Evolutionary conservation across 2,797 vertebrate genomes (phyloP).

Genomic region (Sebastes iracundus): DNA sequence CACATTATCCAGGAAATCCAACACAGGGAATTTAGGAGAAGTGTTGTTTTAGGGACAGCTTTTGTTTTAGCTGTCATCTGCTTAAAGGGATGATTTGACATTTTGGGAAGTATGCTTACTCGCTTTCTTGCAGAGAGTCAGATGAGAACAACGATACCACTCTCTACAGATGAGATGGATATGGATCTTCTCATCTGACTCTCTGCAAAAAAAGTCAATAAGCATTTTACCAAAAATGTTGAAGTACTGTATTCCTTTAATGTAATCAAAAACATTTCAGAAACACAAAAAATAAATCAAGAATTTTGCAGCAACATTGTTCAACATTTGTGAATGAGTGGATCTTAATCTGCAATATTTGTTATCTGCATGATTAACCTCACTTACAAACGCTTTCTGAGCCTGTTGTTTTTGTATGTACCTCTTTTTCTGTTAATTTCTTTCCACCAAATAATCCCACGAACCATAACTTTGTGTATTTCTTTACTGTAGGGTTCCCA

Average conservation of each 20-base stretch:
- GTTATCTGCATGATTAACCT: slow-evolving; percentile 14
- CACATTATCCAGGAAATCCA: neutral
- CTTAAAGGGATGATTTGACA: neutral
- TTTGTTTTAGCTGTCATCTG: neutral
- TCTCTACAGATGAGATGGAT: neutral
- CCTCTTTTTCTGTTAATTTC: neutral
- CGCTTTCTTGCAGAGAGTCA: neutral
- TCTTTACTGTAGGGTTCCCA: slow-evolving; percentile 66
- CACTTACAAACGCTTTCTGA: neutral
- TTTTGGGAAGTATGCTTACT: neutral
- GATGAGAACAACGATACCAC: neutral
- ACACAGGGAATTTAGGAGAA: neutral
- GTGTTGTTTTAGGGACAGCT: neutral
- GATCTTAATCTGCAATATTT: neutral
- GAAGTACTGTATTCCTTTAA: neutral
- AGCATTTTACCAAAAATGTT: no score
- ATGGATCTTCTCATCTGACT: neutral
- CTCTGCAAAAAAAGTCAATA: neutral
- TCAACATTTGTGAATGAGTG: neutral
- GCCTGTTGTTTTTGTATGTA: neutral
- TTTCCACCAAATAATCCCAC: neutral
- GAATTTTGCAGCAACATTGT: neutral
- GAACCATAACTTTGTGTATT: slow-evolving; percentile 1
- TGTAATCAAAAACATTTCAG: neutral
- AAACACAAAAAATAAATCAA: neutral